Conservation (phyloP, 2,797 vertebrate genomes). For the Enteromius paludinosus region DNA sequence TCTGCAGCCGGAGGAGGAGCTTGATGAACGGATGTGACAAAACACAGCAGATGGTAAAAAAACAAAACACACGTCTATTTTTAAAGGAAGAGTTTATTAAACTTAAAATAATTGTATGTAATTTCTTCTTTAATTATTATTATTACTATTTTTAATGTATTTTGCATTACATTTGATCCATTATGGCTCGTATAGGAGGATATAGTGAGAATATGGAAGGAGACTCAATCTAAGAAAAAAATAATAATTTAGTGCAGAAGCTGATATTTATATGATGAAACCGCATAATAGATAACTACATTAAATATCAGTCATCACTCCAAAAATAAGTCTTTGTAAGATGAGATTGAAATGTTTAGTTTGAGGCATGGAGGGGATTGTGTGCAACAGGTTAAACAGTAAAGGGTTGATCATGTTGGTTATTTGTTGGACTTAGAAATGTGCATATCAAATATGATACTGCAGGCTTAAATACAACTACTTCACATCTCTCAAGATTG, state of each 20-base stretch:
- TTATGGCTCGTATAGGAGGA: not conserved
- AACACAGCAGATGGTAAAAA: not conserved
- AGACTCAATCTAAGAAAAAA: not conserved
- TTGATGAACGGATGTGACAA: constrained; percentile 16
- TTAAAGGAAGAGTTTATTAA: not conserved
- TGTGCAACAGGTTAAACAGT: not conserved
- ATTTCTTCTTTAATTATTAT: not conserved
- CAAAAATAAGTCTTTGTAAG: not conserved
- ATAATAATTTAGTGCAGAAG: not conserved
- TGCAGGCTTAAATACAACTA: too few relatives aligned
- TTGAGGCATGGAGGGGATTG: not conserved
- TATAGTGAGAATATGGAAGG: not conserved
- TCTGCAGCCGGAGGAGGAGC: constrained; percentile 6
- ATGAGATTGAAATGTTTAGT: not conserved
- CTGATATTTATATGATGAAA: not conserved
- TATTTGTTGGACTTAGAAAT: not conserved
- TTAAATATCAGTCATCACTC: not conserved
- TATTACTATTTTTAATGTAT: not conserved
- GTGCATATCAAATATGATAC: not conserved
- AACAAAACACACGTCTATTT: not conserved
- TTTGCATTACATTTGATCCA: not conserved
- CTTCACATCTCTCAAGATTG: not conserved
- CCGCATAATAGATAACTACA: not conserved
- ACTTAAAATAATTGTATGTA: not conserved
- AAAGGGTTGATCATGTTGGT: not conserved